Percentiles rank a stretch among this genome's conserved stretches.
Evolutionary conservation across 2,797 vertebrate genomes (phyloP).

Genomic region (Coreius guichenoti): DNA sequence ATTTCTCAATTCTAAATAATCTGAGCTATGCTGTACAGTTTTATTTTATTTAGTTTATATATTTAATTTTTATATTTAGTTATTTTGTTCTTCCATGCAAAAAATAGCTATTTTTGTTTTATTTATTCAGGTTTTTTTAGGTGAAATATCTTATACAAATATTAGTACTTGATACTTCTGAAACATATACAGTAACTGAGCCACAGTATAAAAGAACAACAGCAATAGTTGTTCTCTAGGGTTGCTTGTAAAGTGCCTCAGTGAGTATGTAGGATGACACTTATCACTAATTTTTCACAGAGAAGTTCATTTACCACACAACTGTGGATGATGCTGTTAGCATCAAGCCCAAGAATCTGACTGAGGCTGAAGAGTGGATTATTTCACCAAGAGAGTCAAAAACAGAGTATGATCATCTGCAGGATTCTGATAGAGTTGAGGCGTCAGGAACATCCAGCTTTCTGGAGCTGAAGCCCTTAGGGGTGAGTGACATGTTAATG

Average conservation of each 20-base stretch:
- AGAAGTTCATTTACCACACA: constrained; percentile 39
- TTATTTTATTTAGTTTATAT: too few relatives aligned
- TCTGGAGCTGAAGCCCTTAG: constrained; percentile 54
- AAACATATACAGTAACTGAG: not conserved
- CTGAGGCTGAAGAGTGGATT: constrained; percentile 13
- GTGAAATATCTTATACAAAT: too few relatives aligned
- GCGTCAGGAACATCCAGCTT: constrained; percentile 34
- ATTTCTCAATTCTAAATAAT: not conserved
- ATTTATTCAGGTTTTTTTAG: too few relatives aligned
- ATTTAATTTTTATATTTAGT: too few relatives aligned
- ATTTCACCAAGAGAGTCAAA: constrained; percentile 34
- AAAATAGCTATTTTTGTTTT: too few relatives aligned
- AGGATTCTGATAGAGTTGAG: constrained; percentile 23
- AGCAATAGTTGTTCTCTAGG: not conserved
- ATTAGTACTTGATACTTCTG: not conserved
- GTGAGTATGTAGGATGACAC: not conserved
- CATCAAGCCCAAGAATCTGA: constrained; percentile 37
- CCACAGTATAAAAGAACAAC: not conserved
- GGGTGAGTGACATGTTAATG: constrained; percentile 51
- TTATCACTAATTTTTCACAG: constrained; percentile 50
- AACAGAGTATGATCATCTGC: constrained; percentile 30
- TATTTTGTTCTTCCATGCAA: too few relatives aligned
- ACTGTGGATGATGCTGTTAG: constrained; percentile 30
- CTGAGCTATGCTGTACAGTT: not conserved
- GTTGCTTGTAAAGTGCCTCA: not conserved